Conservation (phyloP, 64 coral and sea anemone genomes). For the Trachythela sp. region DNA sequence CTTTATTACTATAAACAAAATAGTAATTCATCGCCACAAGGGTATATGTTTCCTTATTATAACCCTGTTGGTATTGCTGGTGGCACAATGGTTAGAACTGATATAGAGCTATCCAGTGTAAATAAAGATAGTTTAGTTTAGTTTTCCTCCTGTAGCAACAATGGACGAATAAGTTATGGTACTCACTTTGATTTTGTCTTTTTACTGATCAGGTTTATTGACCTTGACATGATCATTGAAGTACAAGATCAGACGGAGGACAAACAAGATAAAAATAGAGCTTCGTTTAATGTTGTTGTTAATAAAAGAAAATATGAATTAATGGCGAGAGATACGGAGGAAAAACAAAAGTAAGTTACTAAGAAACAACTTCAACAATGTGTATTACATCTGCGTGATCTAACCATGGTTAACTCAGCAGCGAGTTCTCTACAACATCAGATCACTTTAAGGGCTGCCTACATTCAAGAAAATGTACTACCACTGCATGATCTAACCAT, state of each 20-base stretch:
- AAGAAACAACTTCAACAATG: too few relatives aligned
- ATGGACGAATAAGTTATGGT: not conserved
- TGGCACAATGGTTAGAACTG: too few relatives aligned
- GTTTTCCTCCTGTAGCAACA: not conserved
- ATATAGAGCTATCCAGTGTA: too few relatives aligned
- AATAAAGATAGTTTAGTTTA: too few relatives aligned
- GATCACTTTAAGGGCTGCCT: too few relatives aligned
- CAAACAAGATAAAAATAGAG: conserved; percentile 84
- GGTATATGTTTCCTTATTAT: conserved; percentile 44
- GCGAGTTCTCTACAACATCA: too few relatives aligned
- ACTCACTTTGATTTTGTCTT: not conserved
- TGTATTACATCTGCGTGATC: too few relatives aligned
- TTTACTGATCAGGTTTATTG: conserved; percentile 63
- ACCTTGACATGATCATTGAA: conserved; percentile 83
- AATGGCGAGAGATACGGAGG: conserved; percentile 91
- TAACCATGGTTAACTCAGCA: too few relatives aligned
- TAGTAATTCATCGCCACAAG: conserved; percentile 75
- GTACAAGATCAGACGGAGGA: conserved; percentile 69
- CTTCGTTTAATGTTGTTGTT: conserved; percentile 70
- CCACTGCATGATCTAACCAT: too few relatives aligned
- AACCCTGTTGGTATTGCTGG: too few relatives aligned
- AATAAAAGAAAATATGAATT: conserved; percentile 69
- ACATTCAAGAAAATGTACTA: too few relatives aligned
- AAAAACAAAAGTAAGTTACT: conserved; percentile 86
- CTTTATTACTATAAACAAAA: conserved; percentile 97